Conservation (phyloP, 2,888 invertebrate species). For the Pecten maximus region DNA sequence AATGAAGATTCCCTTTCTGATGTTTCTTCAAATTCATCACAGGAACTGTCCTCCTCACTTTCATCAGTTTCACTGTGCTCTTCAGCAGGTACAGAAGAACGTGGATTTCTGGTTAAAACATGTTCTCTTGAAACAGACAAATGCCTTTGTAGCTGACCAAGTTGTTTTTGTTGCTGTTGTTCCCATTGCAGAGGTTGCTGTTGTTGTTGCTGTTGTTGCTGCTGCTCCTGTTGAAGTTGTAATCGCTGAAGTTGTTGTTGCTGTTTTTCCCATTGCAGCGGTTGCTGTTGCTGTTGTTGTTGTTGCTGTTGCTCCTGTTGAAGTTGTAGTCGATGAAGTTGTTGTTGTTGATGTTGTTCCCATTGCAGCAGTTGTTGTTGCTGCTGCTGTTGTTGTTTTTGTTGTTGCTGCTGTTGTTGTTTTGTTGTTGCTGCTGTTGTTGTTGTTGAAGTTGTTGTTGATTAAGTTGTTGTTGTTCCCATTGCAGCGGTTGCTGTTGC, state of each 20-base stretch:
- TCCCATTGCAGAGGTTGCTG: not conserved
- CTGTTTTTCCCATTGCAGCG: not conserved
- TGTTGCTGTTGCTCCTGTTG: slow-evolving; percentile 17
- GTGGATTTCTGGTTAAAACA: too few relatives aligned
- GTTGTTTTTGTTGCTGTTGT: not conserved
- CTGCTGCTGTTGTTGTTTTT: not conserved
- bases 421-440: not conserved
- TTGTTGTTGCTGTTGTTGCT: slow-evolving; percentile 1
- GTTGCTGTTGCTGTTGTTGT: not conserved
- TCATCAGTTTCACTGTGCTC: not conserved
- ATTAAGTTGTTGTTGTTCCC: too few relatives aligned
- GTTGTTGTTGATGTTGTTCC: slow-evolving; percentile 37
- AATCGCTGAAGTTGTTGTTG: slow-evolving; percentile 3
- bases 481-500: too few relatives aligned
- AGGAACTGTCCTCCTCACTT: not conserved
- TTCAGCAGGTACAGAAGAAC: not conserved
- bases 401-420: not conserved
- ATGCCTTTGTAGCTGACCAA: too few relatives aligned
- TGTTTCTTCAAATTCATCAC: not conserved
- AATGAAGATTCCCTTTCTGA: too few relatives aligned
- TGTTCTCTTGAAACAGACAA: too few relatives aligned
- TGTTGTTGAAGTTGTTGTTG: not conserved
- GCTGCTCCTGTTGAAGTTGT: not conserved
- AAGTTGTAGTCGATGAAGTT: not conserved
- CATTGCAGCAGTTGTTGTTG: slow-evolving; percentile 23